phyloP scores from a whole-genome alignment of 1,140 invertebrate species.

The Lepidurus arcticus region DNA sequence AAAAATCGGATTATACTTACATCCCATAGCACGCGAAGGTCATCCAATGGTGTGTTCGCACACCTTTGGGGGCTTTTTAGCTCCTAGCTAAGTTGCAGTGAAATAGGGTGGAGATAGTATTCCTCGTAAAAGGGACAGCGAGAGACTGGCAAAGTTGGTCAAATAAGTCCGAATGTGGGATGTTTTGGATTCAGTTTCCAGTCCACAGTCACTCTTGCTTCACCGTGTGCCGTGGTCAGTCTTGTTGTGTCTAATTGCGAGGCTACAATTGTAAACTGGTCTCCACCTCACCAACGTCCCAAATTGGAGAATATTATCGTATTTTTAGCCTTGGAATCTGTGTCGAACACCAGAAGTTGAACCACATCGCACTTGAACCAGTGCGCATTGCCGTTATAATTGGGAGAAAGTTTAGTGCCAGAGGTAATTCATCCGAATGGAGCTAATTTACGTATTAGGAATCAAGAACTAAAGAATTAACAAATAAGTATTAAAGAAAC shows the following conservation, averaged over 20 bases:
- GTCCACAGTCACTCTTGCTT: background rate
- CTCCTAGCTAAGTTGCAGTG: background rate
- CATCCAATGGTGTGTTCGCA: background rate
- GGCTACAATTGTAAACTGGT: background rate
- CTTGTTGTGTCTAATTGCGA: background rate
- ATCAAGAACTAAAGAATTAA: background rate
- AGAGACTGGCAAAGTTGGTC: background rate
- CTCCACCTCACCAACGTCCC: background rate
- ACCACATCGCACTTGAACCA: background rate
- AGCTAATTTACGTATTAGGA: background rate
- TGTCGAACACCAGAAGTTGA: background rate
- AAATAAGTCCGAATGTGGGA: background rate
- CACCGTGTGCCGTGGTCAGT: background rate
- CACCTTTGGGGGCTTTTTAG: constrained; percentile 7
- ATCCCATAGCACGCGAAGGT: background rate
- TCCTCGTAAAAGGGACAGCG: background rate
- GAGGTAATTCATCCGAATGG: background rate
- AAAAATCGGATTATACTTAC: constrained; percentile 1
- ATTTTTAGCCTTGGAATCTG: background rate
- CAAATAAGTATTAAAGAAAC: constrained; percentile 5
- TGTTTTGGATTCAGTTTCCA: background rate
- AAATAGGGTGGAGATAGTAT: no score
- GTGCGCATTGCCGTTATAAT: background rate
- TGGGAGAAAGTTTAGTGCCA: background rate
- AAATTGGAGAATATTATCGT: no score